A percentile compares a stretch with the other conserved stretches of the same genome.
Conservation (phyloP, 2,113 vertebrate species). For the Erpornis zantholeuca region DNA sequence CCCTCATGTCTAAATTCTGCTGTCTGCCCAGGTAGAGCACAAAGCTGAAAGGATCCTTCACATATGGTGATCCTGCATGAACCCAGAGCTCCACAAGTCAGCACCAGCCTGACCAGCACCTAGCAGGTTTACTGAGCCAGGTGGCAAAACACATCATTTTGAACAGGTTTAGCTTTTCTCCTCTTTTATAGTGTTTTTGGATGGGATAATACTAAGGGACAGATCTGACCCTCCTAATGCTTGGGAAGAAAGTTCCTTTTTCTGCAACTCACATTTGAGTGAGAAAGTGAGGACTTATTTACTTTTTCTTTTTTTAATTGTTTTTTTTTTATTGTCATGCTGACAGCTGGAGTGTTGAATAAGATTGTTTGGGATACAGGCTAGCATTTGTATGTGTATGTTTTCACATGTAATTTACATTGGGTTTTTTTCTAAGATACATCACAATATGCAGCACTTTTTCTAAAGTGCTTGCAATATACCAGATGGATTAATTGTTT, state of each 20-base stretch:
- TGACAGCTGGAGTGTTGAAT: neutral
- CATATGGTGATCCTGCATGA: neutral
- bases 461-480: neutral
- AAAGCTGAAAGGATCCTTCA: neutral
- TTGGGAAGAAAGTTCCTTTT: neutral
- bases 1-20: neutral
- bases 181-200: neutral
- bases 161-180: neutral
- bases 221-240: neutral
- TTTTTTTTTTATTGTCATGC: neutral
- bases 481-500: neutral
- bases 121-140: neutral
- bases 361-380: neutral
- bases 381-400: neutral
- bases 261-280: neutral
- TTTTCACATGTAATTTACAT: neutral
- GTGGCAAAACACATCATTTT: neutral
- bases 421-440: neutral
- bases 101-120: neutral
- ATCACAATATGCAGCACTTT: constrained; percentile 3
- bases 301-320: neutral
- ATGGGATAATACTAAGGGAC: neutral
- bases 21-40: neutral
- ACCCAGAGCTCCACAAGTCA: neutral
- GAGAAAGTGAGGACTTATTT: neutral